These are phyloP conservation scores for Nothura maculosa DNA, from an alignment of 2,797 vertebrate species.

Conservation along the genomic window DNA sequence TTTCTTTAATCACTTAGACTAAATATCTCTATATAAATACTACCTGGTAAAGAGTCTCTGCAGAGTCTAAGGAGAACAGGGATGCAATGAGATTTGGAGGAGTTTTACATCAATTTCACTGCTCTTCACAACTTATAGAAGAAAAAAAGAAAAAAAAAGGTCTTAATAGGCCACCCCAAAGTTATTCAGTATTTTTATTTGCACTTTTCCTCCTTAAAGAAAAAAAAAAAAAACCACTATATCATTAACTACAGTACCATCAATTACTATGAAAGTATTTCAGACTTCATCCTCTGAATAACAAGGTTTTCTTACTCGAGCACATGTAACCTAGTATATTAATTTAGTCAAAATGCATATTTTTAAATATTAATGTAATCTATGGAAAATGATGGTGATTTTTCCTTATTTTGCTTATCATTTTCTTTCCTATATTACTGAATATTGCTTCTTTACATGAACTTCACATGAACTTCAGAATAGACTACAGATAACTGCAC, in stretches of 20 bases:
- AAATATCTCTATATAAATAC: neutral
- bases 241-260: neutral
- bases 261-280: neutral
- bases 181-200: neutral
- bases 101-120: neutral
- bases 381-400: neutral
- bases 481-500: conserved; percentile 10
- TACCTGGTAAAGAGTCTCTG: neutral
- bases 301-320: neutral
- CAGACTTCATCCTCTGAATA: neutral
- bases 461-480: neutral
- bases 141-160: neutral
- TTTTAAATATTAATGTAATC: neutral
- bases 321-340: neutral
- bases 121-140: neutral
- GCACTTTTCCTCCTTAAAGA: neutral
- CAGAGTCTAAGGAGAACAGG: neutral
- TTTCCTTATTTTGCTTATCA: neutral
- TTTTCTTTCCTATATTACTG: neutral
- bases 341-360: neutral
- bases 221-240: neutral
- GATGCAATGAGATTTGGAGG: neutral
- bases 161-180: neutral
- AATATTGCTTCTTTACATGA: neutral
- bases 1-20: neutral